phyloP scores from a whole-genome alignment of 2,888 invertebrate genomes.

The Maniola hyperantus region DNA sequence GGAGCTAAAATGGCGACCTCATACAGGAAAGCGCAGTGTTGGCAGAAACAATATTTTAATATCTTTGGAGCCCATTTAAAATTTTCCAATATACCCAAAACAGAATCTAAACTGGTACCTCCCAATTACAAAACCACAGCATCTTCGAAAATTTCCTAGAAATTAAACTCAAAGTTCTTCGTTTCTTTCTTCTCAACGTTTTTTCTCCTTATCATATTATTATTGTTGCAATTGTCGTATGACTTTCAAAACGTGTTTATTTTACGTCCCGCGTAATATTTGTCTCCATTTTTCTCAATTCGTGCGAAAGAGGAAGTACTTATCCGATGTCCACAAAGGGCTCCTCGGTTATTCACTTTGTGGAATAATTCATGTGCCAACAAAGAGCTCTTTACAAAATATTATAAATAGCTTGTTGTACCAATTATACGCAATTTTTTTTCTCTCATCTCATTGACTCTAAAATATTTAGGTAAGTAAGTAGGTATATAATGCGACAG shows the following conservation, averaged over 20 bases:
- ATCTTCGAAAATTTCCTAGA: background rate
- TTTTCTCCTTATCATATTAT: background rate
- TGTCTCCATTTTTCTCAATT: conserved; percentile 17
- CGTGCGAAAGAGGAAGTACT: conserved; percentile 17
- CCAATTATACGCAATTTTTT: background rate
- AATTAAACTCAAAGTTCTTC: background rate
- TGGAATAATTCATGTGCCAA: conserved; percentile 82
- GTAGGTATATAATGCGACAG: too few relatives aligned
- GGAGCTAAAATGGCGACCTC: too few relatives aligned
- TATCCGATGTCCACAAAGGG: conserved; percentile 16
- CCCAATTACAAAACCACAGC: too few relatives aligned
- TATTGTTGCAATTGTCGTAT: background rate
- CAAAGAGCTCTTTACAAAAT: conserved; percentile 61
- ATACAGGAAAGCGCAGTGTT: too few relatives aligned
- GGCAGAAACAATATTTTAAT: too few relatives aligned
- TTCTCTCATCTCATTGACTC: background rate
- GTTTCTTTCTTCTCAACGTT: background rate
- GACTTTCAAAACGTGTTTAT: conserved; percentile 1
- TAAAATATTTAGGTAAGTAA: too few relatives aligned
- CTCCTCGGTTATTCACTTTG: conserved; percentile 27
- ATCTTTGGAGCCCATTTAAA: too few relatives aligned
- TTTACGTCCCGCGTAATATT: conserved; percentile 9
- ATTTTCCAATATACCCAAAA: too few relatives aligned
- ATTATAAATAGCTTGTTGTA: conserved; percentile 28
- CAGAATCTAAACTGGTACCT: too few relatives aligned